Evolutionary conservation across 2,797 vertebrate species (phyloP).

Genomic region (Huso huso): DNA sequence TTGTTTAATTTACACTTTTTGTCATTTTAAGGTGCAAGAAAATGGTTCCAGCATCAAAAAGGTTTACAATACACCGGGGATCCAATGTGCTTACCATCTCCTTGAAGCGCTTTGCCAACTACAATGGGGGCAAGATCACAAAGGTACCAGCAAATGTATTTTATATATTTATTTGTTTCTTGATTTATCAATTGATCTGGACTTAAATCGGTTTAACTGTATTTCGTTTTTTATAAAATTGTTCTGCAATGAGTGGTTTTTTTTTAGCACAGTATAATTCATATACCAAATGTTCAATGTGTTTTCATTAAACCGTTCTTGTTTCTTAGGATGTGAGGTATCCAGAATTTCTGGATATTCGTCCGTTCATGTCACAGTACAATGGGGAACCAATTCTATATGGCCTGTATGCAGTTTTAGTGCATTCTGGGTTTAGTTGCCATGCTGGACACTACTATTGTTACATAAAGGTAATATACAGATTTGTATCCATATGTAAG

Average conservation of each 20-base stretch:
- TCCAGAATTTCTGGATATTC: slow-evolving; percentile 81
- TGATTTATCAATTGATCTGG: too few relatives aligned
- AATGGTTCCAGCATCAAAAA: slow-evolving; percentile 92
- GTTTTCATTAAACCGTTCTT: too few relatives aligned
- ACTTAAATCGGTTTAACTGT: too few relatives aligned
- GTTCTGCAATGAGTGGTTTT: too few relatives aligned
- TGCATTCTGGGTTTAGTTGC: slow-evolving; percentile 90
- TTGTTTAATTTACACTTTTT: too few relatives aligned
- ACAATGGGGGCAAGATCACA: slow-evolving; percentile 86
- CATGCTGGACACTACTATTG: slow-evolving; percentile 93
- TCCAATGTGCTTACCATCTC: slow-evolving; percentile 89
- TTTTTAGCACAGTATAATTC: too few relatives aligned
- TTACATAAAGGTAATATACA: slow-evolving; percentile 78
- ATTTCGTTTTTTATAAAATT: too few relatives aligned
- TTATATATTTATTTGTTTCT: too few relatives aligned
- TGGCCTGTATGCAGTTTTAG: slow-evolving; percentile 82
- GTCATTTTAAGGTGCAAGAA: slow-evolving; percentile 76
- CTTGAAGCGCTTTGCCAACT: slow-evolving; percentile 91
- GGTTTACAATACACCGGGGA: slow-evolving; percentile 86
- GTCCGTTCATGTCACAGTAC: slow-evolving; percentile 87
- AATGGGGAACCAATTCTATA: slow-evolving; percentile 83
- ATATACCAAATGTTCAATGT: too few relatives aligned
- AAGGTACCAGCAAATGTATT: slow-evolving; percentile 60
- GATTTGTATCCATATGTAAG: too few relatives aligned
- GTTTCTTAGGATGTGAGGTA: slow-evolving; percentile 82